Percentiles rank a stretch among this genome's conserved stretches.
Conservation (phyloP, 2,888 invertebrate species). For the Ryuthela nishihirai region DNA sequence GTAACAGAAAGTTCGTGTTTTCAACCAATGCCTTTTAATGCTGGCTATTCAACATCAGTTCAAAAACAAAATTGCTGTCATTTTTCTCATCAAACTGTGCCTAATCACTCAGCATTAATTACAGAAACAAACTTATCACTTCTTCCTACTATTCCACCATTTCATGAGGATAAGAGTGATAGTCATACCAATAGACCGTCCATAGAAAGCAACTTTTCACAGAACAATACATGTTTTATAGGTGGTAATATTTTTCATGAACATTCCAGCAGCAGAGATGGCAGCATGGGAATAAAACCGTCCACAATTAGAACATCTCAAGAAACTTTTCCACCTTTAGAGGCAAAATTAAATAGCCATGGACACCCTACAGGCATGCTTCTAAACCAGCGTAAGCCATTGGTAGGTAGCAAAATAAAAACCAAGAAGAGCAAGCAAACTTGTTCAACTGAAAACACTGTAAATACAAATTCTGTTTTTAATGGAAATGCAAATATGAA, state of each 20-base stretch:
- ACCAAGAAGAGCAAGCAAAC: conserved; percentile 19
- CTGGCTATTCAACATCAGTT: conserved; percentile 15
- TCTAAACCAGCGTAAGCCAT: conserved; percentile 14
- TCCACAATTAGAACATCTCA: conserved; percentile 29
- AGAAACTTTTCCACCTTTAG: conserved; percentile 31
- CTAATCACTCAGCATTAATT: conserved; percentile 7
- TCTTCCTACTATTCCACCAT: conserved; percentile 13
- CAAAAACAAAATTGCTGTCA: conserved; percentile 28
- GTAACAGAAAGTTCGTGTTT: conserved; percentile 22
- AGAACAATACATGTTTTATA: conserved; percentile 22
- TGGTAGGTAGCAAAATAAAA: conserved; percentile 18
- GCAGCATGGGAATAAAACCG: conserved; percentile 23
- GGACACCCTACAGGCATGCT: conserved; percentile 9
- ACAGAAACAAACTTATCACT: conserved; percentile 21
- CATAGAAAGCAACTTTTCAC: conserved; percentile 19
- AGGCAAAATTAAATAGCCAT: conserved; percentile 11
- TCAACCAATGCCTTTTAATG: conserved; percentile 19
- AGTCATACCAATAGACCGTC: conserved; percentile 13
- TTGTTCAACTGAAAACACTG: conserved; percentile 8
- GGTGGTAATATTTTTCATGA: conserved; percentile 30
- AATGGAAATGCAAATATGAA: conserved; percentile 15
- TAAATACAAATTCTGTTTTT: not conserved
- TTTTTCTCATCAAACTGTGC: conserved; percentile 18
- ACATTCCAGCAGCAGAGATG: not conserved
- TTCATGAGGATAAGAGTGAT: conserved; percentile 21